Evolutionary conservation across 2,797 vertebrate genomes (phyloP), one percentile per base, ranked within the genome.

Genomic region (Chrosomus eos): DNA sequence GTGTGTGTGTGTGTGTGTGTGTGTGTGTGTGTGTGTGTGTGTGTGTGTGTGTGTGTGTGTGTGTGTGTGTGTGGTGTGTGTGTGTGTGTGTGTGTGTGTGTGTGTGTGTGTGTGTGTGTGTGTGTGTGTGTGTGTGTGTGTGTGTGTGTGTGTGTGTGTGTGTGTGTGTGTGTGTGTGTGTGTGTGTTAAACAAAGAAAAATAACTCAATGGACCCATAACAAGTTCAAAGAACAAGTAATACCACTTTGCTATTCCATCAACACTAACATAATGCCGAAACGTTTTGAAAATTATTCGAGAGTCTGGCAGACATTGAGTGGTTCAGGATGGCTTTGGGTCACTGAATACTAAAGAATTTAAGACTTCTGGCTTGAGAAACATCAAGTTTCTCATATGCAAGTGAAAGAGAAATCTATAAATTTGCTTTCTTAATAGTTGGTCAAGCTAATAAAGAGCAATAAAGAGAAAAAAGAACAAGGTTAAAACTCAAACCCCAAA

Each of bases 341-440:
- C 28, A 36, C 9, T 36, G 26, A 16, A 60, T 55, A 21, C 51
- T 72, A 40, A 82, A 82, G 23, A 19, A 14, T 75, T 40, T 43
- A 14, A 64, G 23, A 66, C 33, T 38, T 23, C 55, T 33, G 7
- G 26, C 55, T 36, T 78, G 18, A 78, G 38, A 64, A 78, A 78
- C 58, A 23, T 60, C 40, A 23, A 16, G 13, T 51, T 51, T 80
- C 21, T 55, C 28, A 55, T 19, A 75, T 31, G 43, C 62, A 68
- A 80, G 43, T 66, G 18, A 21, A 33, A 18, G 43, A 45, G 4
- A 55, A 9, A 38, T 64, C 26, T 40, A 77, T 62, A 33, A 5
- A 13, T 51, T 68, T 38, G 64, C 31, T 48, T 53, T 68, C 78
- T 55, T 73, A 74, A 66, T 48, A 66, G 81, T 45, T 51, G 72